These are phyloP conservation scores for Popillia japonica DNA, from an alignment of 1,140 invertebrate genomes.

Conservation along the genomic window DNA sequence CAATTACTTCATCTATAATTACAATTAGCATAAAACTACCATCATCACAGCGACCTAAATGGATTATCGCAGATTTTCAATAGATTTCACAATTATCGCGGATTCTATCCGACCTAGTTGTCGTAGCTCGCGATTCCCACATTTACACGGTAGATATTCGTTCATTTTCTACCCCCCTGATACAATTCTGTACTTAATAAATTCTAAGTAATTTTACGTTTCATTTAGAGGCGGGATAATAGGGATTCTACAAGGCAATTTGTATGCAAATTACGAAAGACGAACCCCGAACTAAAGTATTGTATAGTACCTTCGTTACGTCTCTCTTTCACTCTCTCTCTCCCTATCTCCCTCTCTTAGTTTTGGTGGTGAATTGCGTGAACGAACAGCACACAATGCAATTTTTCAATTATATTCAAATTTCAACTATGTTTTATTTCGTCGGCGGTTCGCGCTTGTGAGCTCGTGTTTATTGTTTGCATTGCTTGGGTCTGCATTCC, in stretches of 20 bases:
- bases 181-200: slow-evolving; percentile 28
- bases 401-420: slow-evolving; percentile 29
- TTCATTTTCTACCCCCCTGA: no score
- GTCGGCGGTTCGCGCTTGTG: neutral
- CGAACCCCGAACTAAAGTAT: neutral
- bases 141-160: no score
- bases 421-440: slow-evolving; percentile 8
- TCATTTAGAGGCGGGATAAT: slow-evolving; percentile 26
- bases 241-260: slow-evolving; percentile 22
- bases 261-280: slow-evolving; percentile 10
- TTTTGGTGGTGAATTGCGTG: neutral
- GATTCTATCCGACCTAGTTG: no score
- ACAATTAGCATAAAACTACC: no score
- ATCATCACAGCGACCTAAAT: no score
- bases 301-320: neutral
- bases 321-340: no score
- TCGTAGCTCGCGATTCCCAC: no score
- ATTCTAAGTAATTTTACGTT: slow-evolving; percentile 28
- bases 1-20: no score
- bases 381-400: neutral
- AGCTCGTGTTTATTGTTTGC: neutral
- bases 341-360: no score
- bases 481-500: no score
- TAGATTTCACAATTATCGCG: no score
- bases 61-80: no score